These are phyloP conservation scores for Addax nasomaculatus DNA, from an alignment of 2,113 vertebrate genomes.

Conservation along the genomic window DNA sequence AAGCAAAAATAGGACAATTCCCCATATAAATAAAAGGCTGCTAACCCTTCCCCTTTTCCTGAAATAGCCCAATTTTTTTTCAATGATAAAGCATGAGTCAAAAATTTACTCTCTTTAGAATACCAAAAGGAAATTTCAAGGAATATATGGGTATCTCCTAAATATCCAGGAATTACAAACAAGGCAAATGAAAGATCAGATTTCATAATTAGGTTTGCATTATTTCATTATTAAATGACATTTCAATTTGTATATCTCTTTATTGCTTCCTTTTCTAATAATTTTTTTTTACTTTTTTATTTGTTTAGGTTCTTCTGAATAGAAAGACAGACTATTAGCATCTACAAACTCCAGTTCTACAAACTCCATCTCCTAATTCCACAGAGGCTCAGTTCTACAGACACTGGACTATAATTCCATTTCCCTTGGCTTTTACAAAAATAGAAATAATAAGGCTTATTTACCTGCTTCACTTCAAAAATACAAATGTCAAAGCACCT, in stretches of 20 bases:
- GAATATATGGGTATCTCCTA: constrained; percentile 3
- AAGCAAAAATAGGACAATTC: background rate
- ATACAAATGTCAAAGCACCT: background rate
- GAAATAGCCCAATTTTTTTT: background rate
- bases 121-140: background rate
- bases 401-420: background rate
- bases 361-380: background rate
- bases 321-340: background rate
- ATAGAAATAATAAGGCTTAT: background rate
- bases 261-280: background rate
- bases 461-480: constrained; percentile 15
- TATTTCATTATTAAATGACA: background rate
- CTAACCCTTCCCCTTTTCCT: background rate
- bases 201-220: background rate
- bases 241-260: background rate
- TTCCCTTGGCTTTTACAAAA: background rate
- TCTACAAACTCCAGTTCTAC: background rate
- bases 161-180: background rate
- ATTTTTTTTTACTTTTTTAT: background rate
- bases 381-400: background rate
- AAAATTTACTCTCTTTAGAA: background rate
- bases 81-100: background rate
- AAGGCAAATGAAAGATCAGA: background rate
- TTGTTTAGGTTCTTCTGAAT: background rate
- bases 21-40: background rate